Evolutionary conservation across 2,888 invertebrate species (phyloP).

Genomic region (Nymphalis c-album): DNA sequence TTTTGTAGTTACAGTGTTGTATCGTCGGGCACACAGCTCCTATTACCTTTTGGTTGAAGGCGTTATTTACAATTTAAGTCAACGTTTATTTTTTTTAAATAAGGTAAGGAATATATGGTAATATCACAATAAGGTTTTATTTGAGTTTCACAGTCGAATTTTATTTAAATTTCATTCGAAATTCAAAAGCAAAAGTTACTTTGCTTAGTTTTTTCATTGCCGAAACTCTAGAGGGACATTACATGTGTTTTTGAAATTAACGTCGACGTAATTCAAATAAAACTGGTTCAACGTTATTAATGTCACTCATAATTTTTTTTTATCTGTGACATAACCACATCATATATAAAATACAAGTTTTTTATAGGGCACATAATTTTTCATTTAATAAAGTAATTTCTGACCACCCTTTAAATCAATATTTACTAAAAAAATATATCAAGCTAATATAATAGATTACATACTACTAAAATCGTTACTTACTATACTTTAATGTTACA

Average conservation of each 20-base stretch:
- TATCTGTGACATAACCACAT: neutral
- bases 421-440: too few species aligned
- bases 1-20: constrained; percentile 14
- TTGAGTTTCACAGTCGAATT: neutral
- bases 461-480: too few species aligned
- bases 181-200: neutral
- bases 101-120: too few species aligned
- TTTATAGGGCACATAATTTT: neutral
- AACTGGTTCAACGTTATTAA: constrained; percentile 8
- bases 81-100: neutral
- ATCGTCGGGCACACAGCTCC: constrained; percentile 7
- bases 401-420: too few species aligned
- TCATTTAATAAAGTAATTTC: neutral
- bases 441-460: too few species aligned
- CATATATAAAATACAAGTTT: neutral
- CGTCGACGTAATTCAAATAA: constrained; percentile 17
- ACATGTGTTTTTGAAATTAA: constrained; percentile 25
- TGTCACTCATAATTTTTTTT: constrained; percentile 23
- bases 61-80: constrained; percentile 13
- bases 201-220: constrained; percentile 5
- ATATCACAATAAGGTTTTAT: neutral
- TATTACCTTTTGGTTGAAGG: neutral
- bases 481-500: too few species aligned
- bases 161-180: neutral
- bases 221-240: constrained; percentile 6